Evolutionary conservation across 2,797 vertebrate species (phyloP).

Genomic region (Alfaro cultratus): DNA sequence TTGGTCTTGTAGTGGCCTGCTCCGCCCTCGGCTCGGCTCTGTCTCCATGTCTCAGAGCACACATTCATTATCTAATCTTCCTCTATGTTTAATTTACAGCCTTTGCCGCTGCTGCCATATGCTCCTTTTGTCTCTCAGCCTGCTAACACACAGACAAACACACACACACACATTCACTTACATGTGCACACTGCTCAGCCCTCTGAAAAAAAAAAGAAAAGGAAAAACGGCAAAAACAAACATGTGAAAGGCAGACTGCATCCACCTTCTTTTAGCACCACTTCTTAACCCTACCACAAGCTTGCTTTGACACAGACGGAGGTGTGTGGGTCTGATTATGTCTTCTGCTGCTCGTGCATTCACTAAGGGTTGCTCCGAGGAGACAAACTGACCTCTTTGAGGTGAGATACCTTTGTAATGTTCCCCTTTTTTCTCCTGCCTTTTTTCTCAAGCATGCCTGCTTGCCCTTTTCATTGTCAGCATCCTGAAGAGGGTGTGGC

Average conservation of each 20-base stretch:
- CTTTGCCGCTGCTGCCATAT: slow-evolving; percentile 86
- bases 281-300: slow-evolving; percentile 50
- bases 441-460: slow-evolving; percentile 1
- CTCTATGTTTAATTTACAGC: slow-evolving; percentile 93
- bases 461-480: slow-evolving; percentile 1
- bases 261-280: slow-evolving; percentile 42
- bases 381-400: slow-evolving; percentile 56
- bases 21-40: slow-evolving; percentile 71
- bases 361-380: slow-evolving; percentile 42
- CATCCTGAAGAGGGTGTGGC: slow-evolving; percentile 12
- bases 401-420: slow-evolving; percentile 55
- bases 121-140: slow-evolving; percentile 84
- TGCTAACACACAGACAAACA: slow-evolving; percentile 43
- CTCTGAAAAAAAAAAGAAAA: slow-evolving; percentile 36
- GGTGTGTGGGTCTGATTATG: slow-evolving; percentile 54
- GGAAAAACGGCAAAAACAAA: slow-evolving; percentile 64
- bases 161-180: slow-evolving; percentile 6
- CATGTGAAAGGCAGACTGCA: slow-evolving; percentile 45
- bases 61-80: slow-evolving; percentile 91
- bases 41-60: slow-evolving; percentile 82
- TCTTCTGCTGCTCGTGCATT: slow-evolving; percentile 38
- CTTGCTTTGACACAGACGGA: slow-evolving; percentile 56
- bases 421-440: slow-evolving; percentile 1
- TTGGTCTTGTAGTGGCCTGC: slow-evolving; percentile 57
- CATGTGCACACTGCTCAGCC: slow-evolving; percentile 26